Percentiles rank a stretch among this genome's conserved stretches.
Evolutionary conservation across 2,797 vertebrate species (phyloP).

Genomic region (Sebastes vulpes): DNA sequence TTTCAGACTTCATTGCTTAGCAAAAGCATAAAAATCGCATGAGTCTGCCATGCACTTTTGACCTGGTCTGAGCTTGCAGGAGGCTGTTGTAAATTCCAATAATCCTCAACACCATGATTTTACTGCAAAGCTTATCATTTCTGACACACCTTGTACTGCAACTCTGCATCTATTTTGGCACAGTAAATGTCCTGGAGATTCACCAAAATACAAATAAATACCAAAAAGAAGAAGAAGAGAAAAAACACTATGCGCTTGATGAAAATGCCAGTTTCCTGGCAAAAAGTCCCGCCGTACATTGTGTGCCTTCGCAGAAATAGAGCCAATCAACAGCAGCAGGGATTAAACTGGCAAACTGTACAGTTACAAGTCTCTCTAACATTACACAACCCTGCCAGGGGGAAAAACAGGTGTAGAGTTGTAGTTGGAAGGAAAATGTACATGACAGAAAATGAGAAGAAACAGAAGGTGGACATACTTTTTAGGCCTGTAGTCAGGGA

Average conservation of each 20-base stretch:
- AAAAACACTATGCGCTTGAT: not conserved
- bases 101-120: not conserved
- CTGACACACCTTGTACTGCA: not conserved
- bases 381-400: not conserved
- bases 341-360: constrained; percentile 36
- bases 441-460: constrained; percentile 14
- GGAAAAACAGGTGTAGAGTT: constrained; percentile 27
- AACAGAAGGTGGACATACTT: constrained; percentile 85
- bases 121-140: constrained; percentile 12
- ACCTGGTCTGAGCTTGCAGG: not conserved
- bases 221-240: not conserved
- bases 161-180: not conserved
- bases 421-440: constrained; percentile 5
- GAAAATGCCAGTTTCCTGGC: constrained; percentile 16
- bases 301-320: constrained; percentile 46
- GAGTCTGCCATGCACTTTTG: constrained; percentile 4
- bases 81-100: not conserved
- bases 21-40: not conserved
- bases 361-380: constrained; percentile 13
- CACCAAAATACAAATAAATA: constrained; percentile 5
- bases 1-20: not conserved
- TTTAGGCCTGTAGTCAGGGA: constrained; percentile 97
- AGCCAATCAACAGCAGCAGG: constrained; percentile 43
- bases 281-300: constrained; percentile 6
- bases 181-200: not conserved